A percentile compares a stretch with the other conserved stretches of the same genome.
phyloP scores from a whole-genome alignment of 2,888 invertebrate species.

The Monochamus alternatus region DNA sequence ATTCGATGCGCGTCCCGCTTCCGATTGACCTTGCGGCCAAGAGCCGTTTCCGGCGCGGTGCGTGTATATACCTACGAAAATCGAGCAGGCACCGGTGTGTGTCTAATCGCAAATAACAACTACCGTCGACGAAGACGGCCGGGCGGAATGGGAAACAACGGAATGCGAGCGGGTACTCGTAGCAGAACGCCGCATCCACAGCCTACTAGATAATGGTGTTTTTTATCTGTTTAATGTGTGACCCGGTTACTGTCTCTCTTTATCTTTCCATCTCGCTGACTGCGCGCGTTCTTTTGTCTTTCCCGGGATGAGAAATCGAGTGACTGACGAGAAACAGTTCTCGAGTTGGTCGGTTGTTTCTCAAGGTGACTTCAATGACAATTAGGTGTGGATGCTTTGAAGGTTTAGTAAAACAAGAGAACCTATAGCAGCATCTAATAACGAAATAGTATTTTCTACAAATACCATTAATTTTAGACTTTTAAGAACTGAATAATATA shows the following conservation, averaged over 20 bases:
- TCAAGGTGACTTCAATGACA: too few relatives aligned
- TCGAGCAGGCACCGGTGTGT: slow-evolving; percentile 40
- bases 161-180: slow-evolving; percentile 27
- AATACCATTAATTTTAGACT: too few relatives aligned
- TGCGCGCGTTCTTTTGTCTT: slow-evolving; percentile 30
- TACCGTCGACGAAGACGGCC: slow-evolving; percentile 43
- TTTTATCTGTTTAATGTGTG: slow-evolving; percentile 37
- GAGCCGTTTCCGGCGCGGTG: slow-evolving; percentile 1
- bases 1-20: slow-evolving; percentile 21
- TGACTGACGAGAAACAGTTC: too few relatives aligned
- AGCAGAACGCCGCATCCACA: slow-evolving; percentile 41
- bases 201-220: slow-evolving; percentile 40
- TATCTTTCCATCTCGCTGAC: slow-evolving; percentile 36
- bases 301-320: not conserved
- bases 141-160: slow-evolving; percentile 37
- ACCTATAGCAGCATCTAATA: too few relatives aligned
- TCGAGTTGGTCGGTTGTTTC: too few relatives aligned
- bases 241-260: slow-evolving; percentile 35
- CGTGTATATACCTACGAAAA: not conserved
- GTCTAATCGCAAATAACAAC: slow-evolving; percentile 48
- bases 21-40: slow-evolving; percentile 30
- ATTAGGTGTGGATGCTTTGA: too few relatives aligned
- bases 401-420: too few relatives aligned
- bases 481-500: too few relatives aligned
- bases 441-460: too few relatives aligned